phyloP scores from a whole-genome alignment of 2,888 invertebrate genomes.

The Thera britannica region DNA sequence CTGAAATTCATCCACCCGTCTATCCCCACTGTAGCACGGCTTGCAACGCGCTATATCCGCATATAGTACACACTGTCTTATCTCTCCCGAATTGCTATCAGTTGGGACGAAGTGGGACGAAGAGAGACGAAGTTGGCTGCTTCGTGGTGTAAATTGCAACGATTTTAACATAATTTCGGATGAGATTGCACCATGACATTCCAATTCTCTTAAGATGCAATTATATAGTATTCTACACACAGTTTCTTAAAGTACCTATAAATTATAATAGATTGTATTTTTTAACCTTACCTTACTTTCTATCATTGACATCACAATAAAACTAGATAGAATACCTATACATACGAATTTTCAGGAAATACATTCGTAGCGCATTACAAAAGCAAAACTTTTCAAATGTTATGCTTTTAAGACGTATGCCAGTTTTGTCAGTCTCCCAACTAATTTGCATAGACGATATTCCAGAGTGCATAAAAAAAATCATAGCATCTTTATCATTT shows the following conservation, averaged over 20 bases:
- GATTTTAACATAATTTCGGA: conserved; percentile 25
- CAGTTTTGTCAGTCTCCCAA: no score
- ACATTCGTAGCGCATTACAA: no score
- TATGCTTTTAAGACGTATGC: no score
- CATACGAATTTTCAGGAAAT: no score
- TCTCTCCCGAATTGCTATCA: conserved; percentile 55
- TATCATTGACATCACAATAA: no score
- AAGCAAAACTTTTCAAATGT: no score
- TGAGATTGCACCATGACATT: conserved; percentile 21
- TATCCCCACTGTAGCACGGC: conserved; percentile 47
- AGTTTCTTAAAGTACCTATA: neutral
- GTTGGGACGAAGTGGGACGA: conserved; percentile 35
- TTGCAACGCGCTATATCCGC: conserved; percentile 28
- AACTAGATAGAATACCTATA: no score
- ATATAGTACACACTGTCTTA: conserved; percentile 50
- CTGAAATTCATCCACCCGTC: conserved; percentile 14
- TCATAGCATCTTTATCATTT: no score
- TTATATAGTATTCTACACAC: neutral
- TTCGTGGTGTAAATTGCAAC: conserved; percentile 28
- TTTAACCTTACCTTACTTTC: no score
- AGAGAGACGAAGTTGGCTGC: conserved; percentile 20
- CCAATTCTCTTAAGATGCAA: conserved; percentile 6
- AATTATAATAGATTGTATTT: neutral
- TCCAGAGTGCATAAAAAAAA: no score
- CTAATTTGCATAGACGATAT: no score